These are phyloP conservation scores for Cataglyphis albicans DNA, from an alignment of 2,888 invertebrate genomes.

Conservation along the genomic window DNA sequence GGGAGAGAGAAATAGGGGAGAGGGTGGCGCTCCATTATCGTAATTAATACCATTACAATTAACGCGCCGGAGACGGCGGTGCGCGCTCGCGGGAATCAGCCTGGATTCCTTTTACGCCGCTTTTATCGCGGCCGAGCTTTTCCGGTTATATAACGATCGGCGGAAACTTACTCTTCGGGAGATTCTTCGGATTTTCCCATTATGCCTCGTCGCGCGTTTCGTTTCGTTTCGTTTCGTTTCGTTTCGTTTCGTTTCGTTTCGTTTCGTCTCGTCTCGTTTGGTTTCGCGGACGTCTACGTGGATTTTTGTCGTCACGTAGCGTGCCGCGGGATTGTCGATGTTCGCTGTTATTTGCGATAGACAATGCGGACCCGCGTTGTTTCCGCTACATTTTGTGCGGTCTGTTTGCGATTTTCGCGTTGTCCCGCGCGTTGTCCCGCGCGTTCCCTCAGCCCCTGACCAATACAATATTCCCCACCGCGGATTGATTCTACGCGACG, in stretches of 20 bases:
- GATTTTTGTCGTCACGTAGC: slow-evolving; percentile 36
- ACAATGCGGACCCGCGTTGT: slow-evolving; percentile 45
- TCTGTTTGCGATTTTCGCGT: slow-evolving; percentile 54
- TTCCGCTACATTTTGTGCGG: slow-evolving; percentile 26
- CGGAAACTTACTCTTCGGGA: slow-evolving; percentile 57
- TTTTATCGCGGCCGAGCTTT: slow-evolving; percentile 74
- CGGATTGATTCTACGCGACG: slow-evolving; percentile 28
- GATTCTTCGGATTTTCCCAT: slow-evolving; percentile 55
- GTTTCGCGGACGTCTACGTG: slow-evolving; percentile 50
- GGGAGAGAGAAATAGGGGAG: slow-evolving; percentile 31
- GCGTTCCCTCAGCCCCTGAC: neutral
- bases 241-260: too few relatives aligned
- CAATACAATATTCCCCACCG: slow-evolving; percentile 21
- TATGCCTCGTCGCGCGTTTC: slow-evolving; percentile 28
- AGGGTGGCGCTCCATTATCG: slow-evolving; percentile 81
- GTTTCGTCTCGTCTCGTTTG: too few relatives aligned
- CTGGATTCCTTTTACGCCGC: slow-evolving; percentile 75
- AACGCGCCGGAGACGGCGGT: slow-evolving; percentile 77
- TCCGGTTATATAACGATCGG: slow-evolving; percentile 69
- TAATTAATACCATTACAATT: slow-evolving; percentile 85
- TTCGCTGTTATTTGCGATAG: slow-evolving; percentile 38
- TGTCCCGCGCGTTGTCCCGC: neutral
- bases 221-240: slow-evolving; percentile 60
- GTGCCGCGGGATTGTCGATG: slow-evolving; percentile 28
- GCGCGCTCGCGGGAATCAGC: slow-evolving; percentile 65